Evolutionary conservation across 2,888 invertebrate genomes (phyloP).

Genomic region (Priocnemis perturbator): DNA sequence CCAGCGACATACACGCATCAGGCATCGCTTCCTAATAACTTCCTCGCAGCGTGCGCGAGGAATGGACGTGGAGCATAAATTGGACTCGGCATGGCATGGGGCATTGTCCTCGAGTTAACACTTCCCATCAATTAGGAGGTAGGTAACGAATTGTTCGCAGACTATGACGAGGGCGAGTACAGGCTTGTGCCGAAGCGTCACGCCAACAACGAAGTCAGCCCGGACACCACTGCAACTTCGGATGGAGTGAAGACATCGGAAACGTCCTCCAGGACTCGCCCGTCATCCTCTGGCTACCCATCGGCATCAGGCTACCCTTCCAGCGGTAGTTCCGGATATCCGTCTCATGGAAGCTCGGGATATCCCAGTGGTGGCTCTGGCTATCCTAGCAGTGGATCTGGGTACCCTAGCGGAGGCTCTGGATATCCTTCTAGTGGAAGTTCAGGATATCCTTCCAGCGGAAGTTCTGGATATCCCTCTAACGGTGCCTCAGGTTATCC

Average conservation of each 20-base stretch:
- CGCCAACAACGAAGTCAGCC: conserved; percentile 24
- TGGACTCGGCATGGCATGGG: conserved; percentile 49
- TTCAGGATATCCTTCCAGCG: conserved; percentile 31
- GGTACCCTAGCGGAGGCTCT: conserved; percentile 17
- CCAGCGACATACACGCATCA: no score
- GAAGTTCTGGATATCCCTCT: conserved; percentile 21
- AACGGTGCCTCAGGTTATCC: not conserved
- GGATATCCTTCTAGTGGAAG: conserved; percentile 10
- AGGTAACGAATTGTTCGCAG: conserved; percentile 70
- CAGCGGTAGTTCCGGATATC: conserved; percentile 13
- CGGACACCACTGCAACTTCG: conserved; percentile 21
- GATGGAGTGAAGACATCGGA: conserved; percentile 28
- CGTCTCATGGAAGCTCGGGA: conserved; percentile 25
- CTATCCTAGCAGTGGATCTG: conserved; percentile 29
- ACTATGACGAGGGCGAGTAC: conserved; percentile 57
- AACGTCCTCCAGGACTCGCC: conserved; percentile 21
- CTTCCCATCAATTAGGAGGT: conserved; percentile 49
- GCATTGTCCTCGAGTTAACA: conserved; percentile 13
- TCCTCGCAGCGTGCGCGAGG: no score
- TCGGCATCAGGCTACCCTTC: conserved; percentile 37
- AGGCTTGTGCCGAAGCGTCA: conserved; percentile 56
- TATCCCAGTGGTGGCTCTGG: conserved; percentile 23
- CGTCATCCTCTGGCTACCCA: conserved; percentile 32
- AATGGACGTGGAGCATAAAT: conserved; percentile 10
- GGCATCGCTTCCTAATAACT: no score